Evolutionary conservation across 2,888 invertebrate genomes (phyloP).

Genomic region (Dermolepida albohirtum): DNA sequence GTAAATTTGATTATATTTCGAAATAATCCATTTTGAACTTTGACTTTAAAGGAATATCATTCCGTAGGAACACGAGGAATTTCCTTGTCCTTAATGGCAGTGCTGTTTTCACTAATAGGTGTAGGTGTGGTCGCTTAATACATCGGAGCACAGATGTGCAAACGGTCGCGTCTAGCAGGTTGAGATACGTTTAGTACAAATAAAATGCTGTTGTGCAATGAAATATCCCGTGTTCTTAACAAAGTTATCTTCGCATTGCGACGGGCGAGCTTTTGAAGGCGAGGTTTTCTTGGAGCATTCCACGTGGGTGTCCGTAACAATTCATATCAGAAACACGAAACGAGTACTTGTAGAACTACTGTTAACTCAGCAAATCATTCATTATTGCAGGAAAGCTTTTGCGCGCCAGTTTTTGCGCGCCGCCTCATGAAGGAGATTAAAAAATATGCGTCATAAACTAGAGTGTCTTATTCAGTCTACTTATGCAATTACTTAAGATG

Average conservation of each 20-base stretch:
- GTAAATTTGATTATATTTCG: too few species aligned
- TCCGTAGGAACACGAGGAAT: too few species aligned
- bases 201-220: constrained; percentile 45
- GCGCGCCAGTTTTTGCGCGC: constrained; percentile 2
- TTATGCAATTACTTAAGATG: too few species aligned
- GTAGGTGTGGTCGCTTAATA: constrained; percentile 16
- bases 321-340: constrained; percentile 39
- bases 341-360: constrained; percentile 32
- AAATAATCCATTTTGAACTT: too few species aligned
- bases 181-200: not conserved
- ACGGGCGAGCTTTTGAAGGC: constrained; percentile 20
- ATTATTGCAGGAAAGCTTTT: constrained; percentile 20
- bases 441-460: not conserved
- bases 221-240: constrained; percentile 44
- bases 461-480: too few species aligned
- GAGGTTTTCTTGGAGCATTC: constrained; percentile 37
- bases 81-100: too few species aligned
- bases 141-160: constrained; percentile 19
- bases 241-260: constrained; percentile 47
- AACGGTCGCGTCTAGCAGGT: constrained; percentile 24
- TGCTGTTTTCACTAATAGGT: not conserved
- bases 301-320: constrained; percentile 48
- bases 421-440: constrained; percentile 17
- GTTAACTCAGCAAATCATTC: constrained; percentile 40
- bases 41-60: too few species aligned